These are phyloP conservation scores for Penaeus indicus DNA, from an alignment of 1,140 invertebrate species.

Conservation along the genomic window DNA sequence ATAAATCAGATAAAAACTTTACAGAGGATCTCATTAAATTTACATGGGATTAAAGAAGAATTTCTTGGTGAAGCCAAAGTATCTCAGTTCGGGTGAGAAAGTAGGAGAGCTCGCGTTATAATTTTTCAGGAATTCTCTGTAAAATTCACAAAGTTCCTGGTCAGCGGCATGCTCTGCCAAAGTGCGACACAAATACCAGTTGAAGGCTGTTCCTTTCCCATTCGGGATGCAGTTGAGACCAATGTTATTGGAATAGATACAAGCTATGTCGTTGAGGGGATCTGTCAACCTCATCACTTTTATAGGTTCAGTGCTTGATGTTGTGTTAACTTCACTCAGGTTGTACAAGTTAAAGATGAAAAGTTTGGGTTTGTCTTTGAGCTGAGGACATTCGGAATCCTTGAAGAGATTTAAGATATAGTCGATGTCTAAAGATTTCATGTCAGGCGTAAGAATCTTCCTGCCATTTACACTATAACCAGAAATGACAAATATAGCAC, in stretches of 20 bases:
- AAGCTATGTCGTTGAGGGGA: conserved; percentile 33
- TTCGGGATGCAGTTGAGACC: conserved; percentile 20
- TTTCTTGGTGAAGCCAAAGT: conserved; percentile 41
- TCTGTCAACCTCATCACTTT: conserved; percentile 22
- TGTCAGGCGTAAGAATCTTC: conserved; percentile 41
- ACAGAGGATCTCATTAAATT: no score
- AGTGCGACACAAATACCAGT: conserved; percentile 31
- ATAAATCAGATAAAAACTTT: no score
- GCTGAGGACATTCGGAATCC: conserved; percentile 38
- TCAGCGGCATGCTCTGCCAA: conserved; percentile 25
- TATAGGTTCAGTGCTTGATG: not conserved
- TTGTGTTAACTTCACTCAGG: not conserved
- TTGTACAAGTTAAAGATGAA: conserved; percentile 44
- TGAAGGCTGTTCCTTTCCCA: conserved; percentile 30
- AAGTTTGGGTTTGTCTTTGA: conserved; percentile 46
- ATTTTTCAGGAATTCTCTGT: conserved; percentile 19
- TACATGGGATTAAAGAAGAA: conserved; percentile 27
- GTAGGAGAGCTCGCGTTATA: not conserved
- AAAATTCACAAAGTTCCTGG: conserved; percentile 32
- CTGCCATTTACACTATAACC: conserved; percentile 18
- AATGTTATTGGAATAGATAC: conserved; percentile 29
- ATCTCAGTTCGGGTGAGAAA: not conserved
- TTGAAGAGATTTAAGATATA: conserved; percentile 37
- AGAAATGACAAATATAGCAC: conserved; percentile 1
- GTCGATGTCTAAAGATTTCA: conserved; percentile 6